These are phyloP conservation scores for Heteropelma amictum DNA, from an alignment of 2,888 invertebrate genomes.

Conservation along the genomic window DNA sequence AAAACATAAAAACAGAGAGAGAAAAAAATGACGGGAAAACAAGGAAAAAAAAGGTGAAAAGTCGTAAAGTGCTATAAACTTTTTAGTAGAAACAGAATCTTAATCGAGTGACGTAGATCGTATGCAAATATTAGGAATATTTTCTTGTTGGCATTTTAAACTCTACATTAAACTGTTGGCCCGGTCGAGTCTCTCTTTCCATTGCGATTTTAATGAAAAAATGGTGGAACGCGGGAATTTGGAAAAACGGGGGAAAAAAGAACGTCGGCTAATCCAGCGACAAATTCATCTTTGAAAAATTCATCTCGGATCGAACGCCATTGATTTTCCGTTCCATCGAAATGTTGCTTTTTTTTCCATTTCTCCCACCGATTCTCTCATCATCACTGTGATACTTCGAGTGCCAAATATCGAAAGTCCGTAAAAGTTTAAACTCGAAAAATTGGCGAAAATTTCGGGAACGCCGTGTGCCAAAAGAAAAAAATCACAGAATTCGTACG, in stretches of 20 bases:
- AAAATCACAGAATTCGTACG: constrained; percentile 5
- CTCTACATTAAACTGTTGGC: constrained; percentile 71
- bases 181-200: constrained; percentile 71
- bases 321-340: too few species aligned
- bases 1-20: constrained; percentile 17
- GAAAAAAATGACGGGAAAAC: constrained; percentile 31
- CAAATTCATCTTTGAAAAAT: too few species aligned
- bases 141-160: constrained; percentile 75
- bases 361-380: not conserved
- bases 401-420: constrained; percentile 51
- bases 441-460: constrained; percentile 34
- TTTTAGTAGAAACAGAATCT: constrained; percentile 72
- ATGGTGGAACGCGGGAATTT: not conserved
- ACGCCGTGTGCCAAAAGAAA: constrained; percentile 45
- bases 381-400: constrained; percentile 45
- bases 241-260: too few species aligned
- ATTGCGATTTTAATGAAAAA: constrained; percentile 30
- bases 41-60: too few species aligned
- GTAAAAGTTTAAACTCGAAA: constrained; percentile 38
- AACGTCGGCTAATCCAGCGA: too few species aligned
- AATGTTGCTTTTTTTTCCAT: not conserved
- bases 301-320: constrained; percentile 32
- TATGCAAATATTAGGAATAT: constrained; percentile 69
- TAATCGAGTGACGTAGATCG: constrained; percentile 65
- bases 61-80: constrained; percentile 70